phyloP scores from a whole-genome alignment of 2,113 vertebrate species.

The rat (Rattus norvegicus) region GRCr8 NC_086020.1:210527501-210528000 shows the following conservation, averaged over 20 bases:
- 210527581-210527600: not conserved
- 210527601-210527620: not conserved
- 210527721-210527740: not conserved
- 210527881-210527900: not conserved
- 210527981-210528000: slow-evolving; percentile 99
- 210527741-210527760: not conserved
- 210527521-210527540: not conserved
- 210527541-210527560: not conserved
- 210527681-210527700: not conserved
- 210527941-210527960: slow-evolving; percentile 96
- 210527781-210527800: not conserved
- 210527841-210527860: not conserved
- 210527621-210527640: not conserved
- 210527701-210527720: not conserved
- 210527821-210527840: not conserved
- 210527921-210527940: slow-evolving; percentile 91
- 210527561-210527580: not conserved
- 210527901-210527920: not conserved
- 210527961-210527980: slow-evolving; percentile 97
- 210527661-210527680: not conserved
- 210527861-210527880: not conserved
- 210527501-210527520: not conserved
- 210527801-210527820: slow-evolving; percentile 7
- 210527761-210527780: not conserved
- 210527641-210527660: not conserved